Conservation (phyloP, 2,888 invertebrate species). For the Polyommatus iphigenia region DNA sequence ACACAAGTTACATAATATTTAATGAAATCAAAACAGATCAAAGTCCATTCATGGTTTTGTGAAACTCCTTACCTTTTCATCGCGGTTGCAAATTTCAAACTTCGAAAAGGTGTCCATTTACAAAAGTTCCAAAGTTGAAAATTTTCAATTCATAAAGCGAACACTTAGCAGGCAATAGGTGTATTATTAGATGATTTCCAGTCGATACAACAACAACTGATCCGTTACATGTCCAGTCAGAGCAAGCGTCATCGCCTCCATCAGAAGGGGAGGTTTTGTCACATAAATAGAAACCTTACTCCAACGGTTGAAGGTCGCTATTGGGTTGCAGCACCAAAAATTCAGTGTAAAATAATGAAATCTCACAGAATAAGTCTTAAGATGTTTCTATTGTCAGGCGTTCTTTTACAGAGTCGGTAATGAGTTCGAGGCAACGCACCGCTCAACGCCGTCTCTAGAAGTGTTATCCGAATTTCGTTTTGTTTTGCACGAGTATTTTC, state of each 20-base stretch:
- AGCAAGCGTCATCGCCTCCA: constrained; percentile 23
- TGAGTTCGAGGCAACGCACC: constrained; percentile 21
- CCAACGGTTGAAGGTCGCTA: too few species aligned
- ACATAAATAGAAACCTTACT: not conserved
- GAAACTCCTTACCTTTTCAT: not conserved
- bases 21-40: not conserved
- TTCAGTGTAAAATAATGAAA: constrained; percentile 24
- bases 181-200: constrained; percentile 28
- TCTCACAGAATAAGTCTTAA: constrained; percentile 20
- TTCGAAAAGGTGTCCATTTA: not conserved
- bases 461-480: constrained; percentile 3
- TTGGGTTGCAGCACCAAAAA: not conserved
- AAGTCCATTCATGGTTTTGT: not conserved
- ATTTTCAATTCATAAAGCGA: not conserved
- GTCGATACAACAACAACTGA: constrained; percentile 14
- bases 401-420: constrained; percentile 14
- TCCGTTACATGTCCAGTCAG: constrained; percentile 17
- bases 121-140: not conserved
- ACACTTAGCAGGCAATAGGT: not conserved
- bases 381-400: constrained; percentile 24
- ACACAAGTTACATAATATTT: not conserved
- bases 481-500: not conserved
- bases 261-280: not conserved
- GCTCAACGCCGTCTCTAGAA: not conserved
- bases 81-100: not conserved